Conservation (phyloP, 2,797 vertebrate genomes). For the Melanotaenia parkinsoni region DNA sequence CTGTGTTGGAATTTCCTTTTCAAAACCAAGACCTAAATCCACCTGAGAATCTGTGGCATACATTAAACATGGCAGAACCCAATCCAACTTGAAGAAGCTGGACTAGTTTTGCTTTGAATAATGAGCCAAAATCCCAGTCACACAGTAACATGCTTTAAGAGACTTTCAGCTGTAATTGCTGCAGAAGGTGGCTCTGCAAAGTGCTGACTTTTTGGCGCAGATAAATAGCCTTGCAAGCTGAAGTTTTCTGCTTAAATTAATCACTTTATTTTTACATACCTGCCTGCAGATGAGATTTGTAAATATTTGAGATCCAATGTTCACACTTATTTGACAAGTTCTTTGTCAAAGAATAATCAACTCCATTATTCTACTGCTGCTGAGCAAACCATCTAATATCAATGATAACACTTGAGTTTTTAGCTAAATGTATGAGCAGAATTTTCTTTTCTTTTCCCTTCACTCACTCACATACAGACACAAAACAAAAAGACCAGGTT, state of each 20-base stretch:
- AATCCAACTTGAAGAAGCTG: background rate
- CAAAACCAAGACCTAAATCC: background rate
- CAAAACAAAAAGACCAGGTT: constrained; percentile 9
- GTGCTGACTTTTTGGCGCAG: background rate
- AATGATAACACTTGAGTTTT: background rate
- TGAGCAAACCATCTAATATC: background rate
- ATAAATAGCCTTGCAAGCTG: background rate
- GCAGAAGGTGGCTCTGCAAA: background rate
- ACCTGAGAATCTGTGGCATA: background rate
- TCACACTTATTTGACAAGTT: background rate
- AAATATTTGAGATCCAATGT: background rate
- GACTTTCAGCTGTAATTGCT: background rate
- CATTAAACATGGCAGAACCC: background rate
- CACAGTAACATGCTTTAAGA: background rate
- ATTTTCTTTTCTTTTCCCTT: constrained; percentile 2
- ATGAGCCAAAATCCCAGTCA: background rate
- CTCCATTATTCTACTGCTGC: background rate
- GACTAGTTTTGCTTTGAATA: too few species aligned
- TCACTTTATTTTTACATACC: background rate
- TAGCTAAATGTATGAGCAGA: background rate
- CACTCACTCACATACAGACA: constrained; percentile 3
- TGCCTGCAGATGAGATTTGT: background rate
- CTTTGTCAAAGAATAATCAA: background rate
- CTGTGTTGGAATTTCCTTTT: too few species aligned
- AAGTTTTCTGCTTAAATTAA: background rate